Percentiles rank a stretch among this genome's conserved stretches.
phyloP scores from a whole-genome alignment of 2,113 vertebrate genomes.

The Erythrocebus patas region DNA sequence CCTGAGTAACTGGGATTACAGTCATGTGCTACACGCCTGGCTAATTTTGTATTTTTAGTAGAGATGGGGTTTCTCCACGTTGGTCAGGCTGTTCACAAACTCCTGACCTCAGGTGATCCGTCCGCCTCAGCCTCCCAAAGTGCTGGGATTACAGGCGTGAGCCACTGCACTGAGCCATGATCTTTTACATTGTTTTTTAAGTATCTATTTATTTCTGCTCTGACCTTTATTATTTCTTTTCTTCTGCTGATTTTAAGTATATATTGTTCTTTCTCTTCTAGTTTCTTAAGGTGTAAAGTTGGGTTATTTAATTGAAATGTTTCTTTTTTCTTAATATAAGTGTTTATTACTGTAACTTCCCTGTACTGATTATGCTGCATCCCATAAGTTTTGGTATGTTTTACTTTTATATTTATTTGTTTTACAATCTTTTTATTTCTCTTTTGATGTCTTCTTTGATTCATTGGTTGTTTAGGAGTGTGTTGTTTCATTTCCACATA shows the following conservation, averaged over 20 bases:
- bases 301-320: neutral
- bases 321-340: neutral
- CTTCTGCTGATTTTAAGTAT: neutral
- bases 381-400: neutral
- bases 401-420: neutral
- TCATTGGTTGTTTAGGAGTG: neutral
- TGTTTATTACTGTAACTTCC: neutral
- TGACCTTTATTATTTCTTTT: neutral
- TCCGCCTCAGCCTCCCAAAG: too few species aligned
- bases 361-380: neutral
- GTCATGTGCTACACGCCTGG: too few species aligned
- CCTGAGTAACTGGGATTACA: too few species aligned
- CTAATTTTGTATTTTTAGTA: too few species aligned
- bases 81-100: too few species aligned
- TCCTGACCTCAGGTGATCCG: too few species aligned
- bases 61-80: too few species aligned
- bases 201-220: neutral
- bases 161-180: neutral
- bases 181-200: neutral
- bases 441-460: neutral
- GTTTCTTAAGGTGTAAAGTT: neutral
- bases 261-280: neutral
- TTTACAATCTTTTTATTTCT: neutral
- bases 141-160: too few species aligned
- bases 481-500: neutral